These are phyloP conservation scores for Brachionus koreanus DNA, from an alignment of 1,140 invertebrate genomes.

Conservation along the genomic window DNA sequence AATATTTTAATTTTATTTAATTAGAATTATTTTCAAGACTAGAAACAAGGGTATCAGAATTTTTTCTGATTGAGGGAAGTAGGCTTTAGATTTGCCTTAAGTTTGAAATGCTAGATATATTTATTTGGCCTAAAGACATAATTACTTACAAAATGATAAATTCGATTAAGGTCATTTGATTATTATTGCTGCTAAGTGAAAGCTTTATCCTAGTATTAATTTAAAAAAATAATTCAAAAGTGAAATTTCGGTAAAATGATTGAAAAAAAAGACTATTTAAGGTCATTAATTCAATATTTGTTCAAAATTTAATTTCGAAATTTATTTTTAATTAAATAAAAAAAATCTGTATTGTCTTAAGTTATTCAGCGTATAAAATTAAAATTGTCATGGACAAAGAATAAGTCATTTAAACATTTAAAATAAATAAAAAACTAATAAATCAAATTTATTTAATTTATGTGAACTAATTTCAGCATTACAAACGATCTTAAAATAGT, in stretches of 20 bases:
- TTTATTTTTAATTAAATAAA: neutral
- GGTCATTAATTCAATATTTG: conserved; percentile 3
- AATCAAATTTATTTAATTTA: neutral
- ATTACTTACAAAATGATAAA: neutral
- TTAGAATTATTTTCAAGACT: too few relatives aligned
- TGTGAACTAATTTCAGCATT: neutral
- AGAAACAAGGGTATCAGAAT: too few relatives aligned
- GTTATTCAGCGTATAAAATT: neutral
- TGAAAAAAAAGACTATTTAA: neutral
- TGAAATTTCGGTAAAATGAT: neutral
- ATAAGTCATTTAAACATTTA: neutral
- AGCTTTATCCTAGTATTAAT: neutral
- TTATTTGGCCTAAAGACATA: neutral
- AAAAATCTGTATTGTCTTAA: neutral
- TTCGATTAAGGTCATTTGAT: neutral
- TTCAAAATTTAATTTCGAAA: neutral
- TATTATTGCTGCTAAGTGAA: neutral
- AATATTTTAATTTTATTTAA: too few relatives aligned
- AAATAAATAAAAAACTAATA: neutral
- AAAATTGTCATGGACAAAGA: neutral
- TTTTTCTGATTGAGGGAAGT: neutral
- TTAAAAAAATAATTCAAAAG: neutral
- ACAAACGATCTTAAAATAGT: neutral
- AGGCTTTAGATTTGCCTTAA: neutral
- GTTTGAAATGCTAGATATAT: neutral